Evolutionary conservation across 2,113 vertebrate genomes (phyloP).

Genomic region (Uropsilus gracilis): DNA sequence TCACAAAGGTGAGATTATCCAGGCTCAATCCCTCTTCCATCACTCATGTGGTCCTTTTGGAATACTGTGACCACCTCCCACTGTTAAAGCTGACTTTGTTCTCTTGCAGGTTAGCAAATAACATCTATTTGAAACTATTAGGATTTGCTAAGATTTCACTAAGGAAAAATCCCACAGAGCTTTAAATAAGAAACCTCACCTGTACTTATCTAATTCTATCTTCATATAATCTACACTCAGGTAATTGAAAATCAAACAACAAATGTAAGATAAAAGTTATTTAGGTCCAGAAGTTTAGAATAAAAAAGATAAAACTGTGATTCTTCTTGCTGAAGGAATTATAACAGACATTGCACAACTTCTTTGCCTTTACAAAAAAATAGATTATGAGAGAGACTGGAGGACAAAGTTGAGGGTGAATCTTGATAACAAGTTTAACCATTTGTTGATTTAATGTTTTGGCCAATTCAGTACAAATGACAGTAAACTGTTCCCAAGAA

Average conservation of each 20-base stretch:
- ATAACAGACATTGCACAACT: neutral
- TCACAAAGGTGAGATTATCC: conserved; percentile 70
- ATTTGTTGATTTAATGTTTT: neutral
- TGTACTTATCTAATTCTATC: conserved; percentile 49
- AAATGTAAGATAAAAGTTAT: conserved; percentile 49
- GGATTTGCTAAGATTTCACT: conserved; percentile 64
- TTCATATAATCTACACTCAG: neutral
- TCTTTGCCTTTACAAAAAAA: neutral
- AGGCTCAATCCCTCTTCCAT: conserved; percentile 41
- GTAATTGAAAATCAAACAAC: conserved; percentile 68
- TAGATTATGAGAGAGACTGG: neutral
- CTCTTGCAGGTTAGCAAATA: conserved; percentile 70
- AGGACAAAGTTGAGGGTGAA: conserved; percentile 12
- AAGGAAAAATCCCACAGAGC: conserved; percentile 55
- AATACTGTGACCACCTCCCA: conserved; percentile 59
- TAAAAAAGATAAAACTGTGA: conserved; percentile 47
- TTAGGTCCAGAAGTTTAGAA: neutral
- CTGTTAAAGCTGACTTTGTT: conserved; percentile 72
- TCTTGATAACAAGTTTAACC: neutral
- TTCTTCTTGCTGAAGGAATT: conserved; percentile 57
- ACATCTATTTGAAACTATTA: conserved; percentile 70
- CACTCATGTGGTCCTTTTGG: conserved; percentile 52
- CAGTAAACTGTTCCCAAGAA: neutral
- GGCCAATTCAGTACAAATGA: neutral
- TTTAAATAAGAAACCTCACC: conserved; percentile 73